Base-by-base conservation (phyloP, 2,113 vertebrate species). In the Scopus umbretta region DNA sequence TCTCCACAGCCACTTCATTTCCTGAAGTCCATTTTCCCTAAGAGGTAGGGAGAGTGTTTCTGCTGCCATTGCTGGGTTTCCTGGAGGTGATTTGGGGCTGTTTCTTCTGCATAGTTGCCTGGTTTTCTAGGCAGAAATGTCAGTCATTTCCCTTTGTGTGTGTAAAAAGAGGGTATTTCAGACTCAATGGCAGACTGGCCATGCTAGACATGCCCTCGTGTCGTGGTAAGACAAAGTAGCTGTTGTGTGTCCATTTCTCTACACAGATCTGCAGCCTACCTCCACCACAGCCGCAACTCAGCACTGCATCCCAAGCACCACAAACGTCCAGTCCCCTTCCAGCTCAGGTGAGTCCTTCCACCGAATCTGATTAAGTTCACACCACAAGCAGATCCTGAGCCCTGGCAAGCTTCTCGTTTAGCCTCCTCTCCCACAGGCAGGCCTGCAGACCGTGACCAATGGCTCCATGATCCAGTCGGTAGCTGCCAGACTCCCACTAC, bases 301-400 rank as follows among this genome's bases (percentile, higher is more conserved):
- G 85, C 96, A 97, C 92, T 96, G 96, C 81, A 86, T 96, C 93
- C 87, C 96, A 76, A 92, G 96, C 90, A 93, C 96, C 88, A 97
- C 96, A 6, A 97, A 92, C 16, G 96, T 97, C 90, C 96, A 97
- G 96, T 97, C 96, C 58, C 96, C 96, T 88, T 97, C 96, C 90
- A 97, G 92, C 96, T 97, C 96, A 97, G 96, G 96, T 97, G 90
- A 96, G 96, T 97, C 73, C 53, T 84, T 12, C 2, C 0, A 0
- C 43, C 1, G 5, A 52, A 56, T 53, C 22, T 8, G 2, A 59
- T 7, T 32, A 14, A 0, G 0, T 45, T n/a, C 52, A 50, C 23
- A 63, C 12, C 23, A 26, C 0, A 5, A 70, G 34, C 42, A 86
- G 27, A 36, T 14, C n/a, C n/a, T 22, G 25, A 38, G 17, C 22